Evolutionary conservation across 2,888 invertebrate genomes (phyloP).

Genomic region (Chaitophorus viminalis): DNA sequence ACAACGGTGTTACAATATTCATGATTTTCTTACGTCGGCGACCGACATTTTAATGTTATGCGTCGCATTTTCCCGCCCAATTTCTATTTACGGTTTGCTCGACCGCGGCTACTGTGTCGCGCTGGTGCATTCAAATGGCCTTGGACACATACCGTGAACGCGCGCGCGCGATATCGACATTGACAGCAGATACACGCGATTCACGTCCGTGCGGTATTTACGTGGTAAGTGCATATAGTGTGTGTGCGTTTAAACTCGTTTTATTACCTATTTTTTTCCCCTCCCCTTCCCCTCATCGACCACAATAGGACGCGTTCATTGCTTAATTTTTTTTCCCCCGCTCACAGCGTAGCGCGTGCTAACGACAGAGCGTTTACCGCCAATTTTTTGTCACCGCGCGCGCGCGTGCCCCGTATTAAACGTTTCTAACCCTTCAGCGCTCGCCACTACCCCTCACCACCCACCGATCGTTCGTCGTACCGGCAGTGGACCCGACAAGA

Average conservation of each 20-base stretch:
- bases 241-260: conserved; percentile 6
- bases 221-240: background rate
- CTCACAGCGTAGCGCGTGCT: conserved; percentile 26
- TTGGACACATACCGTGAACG: conserved; percentile 29
- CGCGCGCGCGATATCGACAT: background rate
- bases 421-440: conserved; percentile 8
- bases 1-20: background rate
- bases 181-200: background rate
- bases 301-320: background rate
- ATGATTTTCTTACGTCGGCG: background rate
- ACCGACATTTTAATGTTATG: background rate
- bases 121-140: conserved; percentile 12
- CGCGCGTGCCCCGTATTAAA: background rate
- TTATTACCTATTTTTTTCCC: background rate
- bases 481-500: background rate
- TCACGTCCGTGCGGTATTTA: background rate
- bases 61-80: conserved; percentile 40
- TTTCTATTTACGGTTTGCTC: conserved; percentile 8
- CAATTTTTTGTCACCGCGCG: conserved; percentile 32
- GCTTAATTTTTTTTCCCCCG: background rate
- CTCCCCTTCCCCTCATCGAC: no score
- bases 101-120: conserved; percentile 13
- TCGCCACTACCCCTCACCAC: background rate
- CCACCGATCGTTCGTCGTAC: background rate
- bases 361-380: conserved; percentile 43